These are phyloP conservation scores for Hypsopygia costalis DNA, from an alignment of 2,888 invertebrate species.

Conservation along the genomic window DNA sequence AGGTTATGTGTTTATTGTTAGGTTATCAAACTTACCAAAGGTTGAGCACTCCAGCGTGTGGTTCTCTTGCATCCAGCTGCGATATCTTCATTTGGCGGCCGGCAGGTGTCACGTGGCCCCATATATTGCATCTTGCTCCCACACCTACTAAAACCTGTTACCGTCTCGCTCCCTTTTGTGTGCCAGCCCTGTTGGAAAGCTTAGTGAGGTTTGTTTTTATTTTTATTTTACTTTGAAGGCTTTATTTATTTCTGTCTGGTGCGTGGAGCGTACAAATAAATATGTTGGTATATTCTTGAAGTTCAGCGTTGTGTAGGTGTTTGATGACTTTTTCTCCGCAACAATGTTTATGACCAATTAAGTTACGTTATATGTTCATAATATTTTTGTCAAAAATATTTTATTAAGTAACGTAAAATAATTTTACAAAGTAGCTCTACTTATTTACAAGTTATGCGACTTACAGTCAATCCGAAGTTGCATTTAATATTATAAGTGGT, in stretches of 20 bases:
- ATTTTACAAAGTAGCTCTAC: no score
- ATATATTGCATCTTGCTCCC: conserved; percentile 35
- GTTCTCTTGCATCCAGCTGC: conserved; percentile 72
- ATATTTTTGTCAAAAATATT: no score
- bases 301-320: conserved; percentile 15
- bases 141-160: conserved; percentile 21
- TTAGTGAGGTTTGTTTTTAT: conserved; percentile 54
- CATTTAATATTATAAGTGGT: no score
- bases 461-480: no score
- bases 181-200: conserved; percentile 55
- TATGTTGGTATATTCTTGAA: conserved; percentile 33
- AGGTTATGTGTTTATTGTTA: no score
- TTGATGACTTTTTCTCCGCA: neutral
- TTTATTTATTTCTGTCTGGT: conserved; percentile 70
- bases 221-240: conserved; percentile 51
- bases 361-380: no score
- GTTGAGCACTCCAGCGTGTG: conserved; percentile 47
- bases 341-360: no score
- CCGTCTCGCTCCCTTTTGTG: conserved; percentile 53
- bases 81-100: conserved; percentile 79
- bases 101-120: conserved; percentile 76
- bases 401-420: no score
- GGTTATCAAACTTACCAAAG: conserved; percentile 22
- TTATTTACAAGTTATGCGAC: no score
- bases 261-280: conserved; percentile 58